Base-by-base conservation (phyloP, 2,888 invertebrate genomes). In the Tinea trinotella region DNA sequence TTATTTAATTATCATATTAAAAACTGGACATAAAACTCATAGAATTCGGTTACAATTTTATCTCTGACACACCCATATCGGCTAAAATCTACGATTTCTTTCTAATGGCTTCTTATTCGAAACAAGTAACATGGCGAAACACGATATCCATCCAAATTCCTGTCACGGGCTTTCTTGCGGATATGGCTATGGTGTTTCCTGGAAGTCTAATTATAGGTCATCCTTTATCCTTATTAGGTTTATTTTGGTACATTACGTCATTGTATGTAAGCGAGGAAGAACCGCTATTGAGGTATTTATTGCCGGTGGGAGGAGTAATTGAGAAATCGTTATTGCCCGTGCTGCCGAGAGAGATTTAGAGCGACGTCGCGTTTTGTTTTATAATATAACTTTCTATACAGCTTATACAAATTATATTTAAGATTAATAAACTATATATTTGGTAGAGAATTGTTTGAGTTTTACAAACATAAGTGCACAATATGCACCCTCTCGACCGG, bases 201-300 rank as follows among this genome's bases (percentile, higher is more conserved):
- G 46, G 46, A 46, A 46, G 46, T 19, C 2, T 50, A 50, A 9
- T 24, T 20, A 9, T 22, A 24, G 24, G 50, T 24, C 50, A 24
- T 50, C 50, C 50, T 12, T 74, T 75, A 76, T 76, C 80, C 81
- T 64, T 81, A 76, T 70, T 78, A 68, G 73, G 79, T 81, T 81
- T 84, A 85, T 84, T 85, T 84, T 83, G 75, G 82, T 76, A 63
- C 75, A 85, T 86, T 85, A 86, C 86, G 85, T 86, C 85, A 86
- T 77, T 75, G 66, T 66, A 65, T 65, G 62, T 62, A 64, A 61
- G 64, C 58, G 64, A 65, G 68, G 64, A 15, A 64, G 15, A 63
- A 62, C 59, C 40, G 40, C 13, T 12, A 40, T 12, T 58, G 64
- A 62, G 64, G 48, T 48, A 10, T 19, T 61, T 64, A 64, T 64